Evolutionary conservation across 2,113 vertebrate species (phyloP).

Genomic region (Gallinago paraguaiae): DNA sequence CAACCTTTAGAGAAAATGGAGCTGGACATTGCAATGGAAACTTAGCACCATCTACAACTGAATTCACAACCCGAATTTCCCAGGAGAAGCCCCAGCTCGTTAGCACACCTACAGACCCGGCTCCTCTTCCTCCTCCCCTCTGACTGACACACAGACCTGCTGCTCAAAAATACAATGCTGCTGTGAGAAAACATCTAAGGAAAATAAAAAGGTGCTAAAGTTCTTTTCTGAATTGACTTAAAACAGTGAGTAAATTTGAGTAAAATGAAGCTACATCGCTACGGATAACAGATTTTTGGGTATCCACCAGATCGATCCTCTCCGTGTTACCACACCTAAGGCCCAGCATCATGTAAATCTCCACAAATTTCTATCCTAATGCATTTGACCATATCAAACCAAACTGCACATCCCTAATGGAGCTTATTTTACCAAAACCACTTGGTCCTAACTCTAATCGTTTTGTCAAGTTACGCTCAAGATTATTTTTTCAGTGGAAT

Average conservation of each 20-base stretch:
- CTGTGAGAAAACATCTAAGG: background rate
- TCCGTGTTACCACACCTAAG: background rate
- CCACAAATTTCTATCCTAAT: background rate
- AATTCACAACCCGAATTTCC: constrained; percentile 3
- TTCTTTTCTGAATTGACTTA: background rate
- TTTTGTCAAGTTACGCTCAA: accelerated
- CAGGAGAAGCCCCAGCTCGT: constrained; percentile 13
- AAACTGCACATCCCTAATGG: background rate
- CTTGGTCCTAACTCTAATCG: background rate
- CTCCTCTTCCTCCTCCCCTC: background rate
- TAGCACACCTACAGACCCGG: background rate
- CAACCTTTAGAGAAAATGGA: background rate
- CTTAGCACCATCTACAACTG: background rate
- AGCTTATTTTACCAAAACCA: background rate
- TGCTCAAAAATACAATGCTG: constrained; percentile 10
- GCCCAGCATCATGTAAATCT: background rate
- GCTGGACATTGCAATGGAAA: constrained; percentile 21
- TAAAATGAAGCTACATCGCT: background rate
- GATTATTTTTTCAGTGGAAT: background rate
- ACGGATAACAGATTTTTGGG: background rate
- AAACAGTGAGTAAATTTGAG: background rate
- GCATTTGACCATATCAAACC: background rate
- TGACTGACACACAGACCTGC: background rate
- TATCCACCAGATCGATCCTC: background rate
- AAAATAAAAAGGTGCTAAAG: background rate